These are phyloP conservation scores for Halichoeres trimaculatus DNA, from an alignment of 2,113 vertebrate genomes.

Conservation along the genomic window DNA sequence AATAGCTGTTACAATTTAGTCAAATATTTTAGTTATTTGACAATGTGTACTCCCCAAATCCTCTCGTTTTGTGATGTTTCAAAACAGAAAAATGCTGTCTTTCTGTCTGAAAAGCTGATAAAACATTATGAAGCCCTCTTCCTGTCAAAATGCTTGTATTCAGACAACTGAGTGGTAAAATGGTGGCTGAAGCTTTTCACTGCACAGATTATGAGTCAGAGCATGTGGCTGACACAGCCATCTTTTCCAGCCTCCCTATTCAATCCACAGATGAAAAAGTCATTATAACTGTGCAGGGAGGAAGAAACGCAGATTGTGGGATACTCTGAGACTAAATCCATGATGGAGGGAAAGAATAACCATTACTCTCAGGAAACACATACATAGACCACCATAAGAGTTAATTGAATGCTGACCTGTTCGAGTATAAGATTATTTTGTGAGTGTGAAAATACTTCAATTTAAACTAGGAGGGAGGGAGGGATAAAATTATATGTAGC, in stretches of 20 bases:
- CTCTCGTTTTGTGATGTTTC: not conserved
- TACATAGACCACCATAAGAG: not conserved
- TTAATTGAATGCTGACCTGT: slow-evolving; percentile 33
- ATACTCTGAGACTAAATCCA: slow-evolving; percentile 33
- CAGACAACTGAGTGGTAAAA: slow-evolving; percentile 62
- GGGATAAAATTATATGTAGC: not conserved
- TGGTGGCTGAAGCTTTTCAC: slow-evolving; percentile 73
- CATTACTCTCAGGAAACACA: slow-evolving; percentile 19
- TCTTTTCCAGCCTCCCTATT: slow-evolving; percentile 62
- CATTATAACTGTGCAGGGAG: slow-evolving; percentile 37
- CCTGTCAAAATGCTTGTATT: slow-evolving; percentile 57
- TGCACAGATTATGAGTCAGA: slow-evolving; percentile 77
- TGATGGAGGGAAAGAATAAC: slow-evolving; percentile 17
- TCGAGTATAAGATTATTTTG: not conserved
- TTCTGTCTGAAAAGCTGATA: not conserved
- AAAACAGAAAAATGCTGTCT: not conserved
- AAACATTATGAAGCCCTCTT: slow-evolving; percentile 6
- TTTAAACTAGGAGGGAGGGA: not conserved
- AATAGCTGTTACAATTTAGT: too few relatives aligned
- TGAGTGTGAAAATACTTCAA: slow-evolving; percentile 13
- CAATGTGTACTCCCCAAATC: not conserved
- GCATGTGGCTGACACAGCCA: slow-evolving; percentile 69
- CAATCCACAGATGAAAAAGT: slow-evolving; percentile 62
- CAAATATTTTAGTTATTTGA: not conserved
- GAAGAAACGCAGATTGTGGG: slow-evolving; percentile 20